Base-by-base conservation (phyloP, 1,140 invertebrate genomes). In the Drosophila subpulchrella region DNA sequence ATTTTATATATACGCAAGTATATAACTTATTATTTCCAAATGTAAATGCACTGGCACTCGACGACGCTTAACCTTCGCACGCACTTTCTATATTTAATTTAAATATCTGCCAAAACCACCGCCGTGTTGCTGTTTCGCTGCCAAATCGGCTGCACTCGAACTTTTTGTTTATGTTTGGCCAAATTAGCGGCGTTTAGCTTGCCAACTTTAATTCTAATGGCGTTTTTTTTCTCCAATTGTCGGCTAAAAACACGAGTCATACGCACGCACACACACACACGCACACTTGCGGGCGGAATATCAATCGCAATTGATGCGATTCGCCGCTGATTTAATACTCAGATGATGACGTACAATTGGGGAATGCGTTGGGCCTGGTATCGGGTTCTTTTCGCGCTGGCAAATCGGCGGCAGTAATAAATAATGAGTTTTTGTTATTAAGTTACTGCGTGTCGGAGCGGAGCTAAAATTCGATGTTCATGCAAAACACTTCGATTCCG, bases 241-340 rank as follows among this genome's bases (percentile, higher is more conserved):
- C 82, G 82, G 82, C 83, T 42, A 70, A 84, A 85, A 77, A 65
- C 81, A 79, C 82, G 79, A 86, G 83, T 86, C 82, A 82, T 86
- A 85, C 50, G 50, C 48, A 70, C 58, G 44, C 58, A 51, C 27
- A 48, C 78, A 59, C 77, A 72, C 50, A 58, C 58, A 71, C 46
- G 48, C 50, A 82, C 59, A 68, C 41, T 17, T 39, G 20, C 32
- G 39, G 39, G 55, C 41, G 42, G 27, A 56, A 54, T 36, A 15
- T 30, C n/a, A 51, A 76, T 36, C 53, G 30, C 51, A 60, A 20
- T 24, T 39, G 51, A 4, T 44, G 38, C 24, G 12, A 46, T 60
- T 53, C 27, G 67, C 20, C 20, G 54, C 44, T 46, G 41, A 51
- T 66, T 75, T 38, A 56, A 57, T 58, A 54, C 44, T 46, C 32